A percentile compares a stretch with the other conserved stretches of the same genome.
phyloP scores from a whole-genome alignment of 2,797 vertebrate species.

The Nothura maculosa region DNA sequence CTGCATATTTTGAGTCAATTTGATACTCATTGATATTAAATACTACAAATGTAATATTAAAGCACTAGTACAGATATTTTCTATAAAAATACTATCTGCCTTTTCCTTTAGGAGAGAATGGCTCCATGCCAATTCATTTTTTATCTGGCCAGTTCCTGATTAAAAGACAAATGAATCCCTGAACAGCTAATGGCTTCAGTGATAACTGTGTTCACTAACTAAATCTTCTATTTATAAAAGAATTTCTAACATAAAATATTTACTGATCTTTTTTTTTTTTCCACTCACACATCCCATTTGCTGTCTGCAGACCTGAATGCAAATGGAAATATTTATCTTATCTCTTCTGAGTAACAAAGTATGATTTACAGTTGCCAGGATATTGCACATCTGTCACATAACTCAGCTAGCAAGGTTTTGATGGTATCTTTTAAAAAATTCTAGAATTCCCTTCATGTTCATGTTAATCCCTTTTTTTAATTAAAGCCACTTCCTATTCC shows the following conservation, averaged over 20 bases:
- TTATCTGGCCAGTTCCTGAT: conserved; percentile 15
- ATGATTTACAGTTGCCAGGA: conserved; percentile 5
- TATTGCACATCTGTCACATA: conserved; percentile 15
- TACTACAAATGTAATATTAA: not conserved
- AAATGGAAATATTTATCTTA: conserved; percentile 44
- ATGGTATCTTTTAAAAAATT: not conserved
- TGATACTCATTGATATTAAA: not conserved
- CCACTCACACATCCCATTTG: not conserved
- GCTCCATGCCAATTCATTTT: conserved; percentile 31
- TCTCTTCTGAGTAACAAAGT: conserved; percentile 20
- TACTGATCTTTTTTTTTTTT: conserved; percentile 46
- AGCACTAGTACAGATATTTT: conserved; percentile 29
- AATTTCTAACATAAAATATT: conserved; percentile 36
- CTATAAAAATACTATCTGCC: conserved; percentile 22
- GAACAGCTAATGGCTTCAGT: conserved; percentile 7
- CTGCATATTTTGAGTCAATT: conserved; percentile 21
- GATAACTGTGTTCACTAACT: conserved; percentile 34
- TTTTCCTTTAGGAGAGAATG: conserved; percentile 35
- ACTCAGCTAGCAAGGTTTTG: not conserved
- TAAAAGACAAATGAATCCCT: conserved; percentile 41
- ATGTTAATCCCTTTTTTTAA: not conserved
- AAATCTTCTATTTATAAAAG: conserved; percentile 27
- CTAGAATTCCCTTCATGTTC: not conserved
- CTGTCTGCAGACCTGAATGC: conserved; percentile 43
- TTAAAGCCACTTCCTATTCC: not conserved